Evolutionary conservation across 2,888 invertebrate species (phyloP).

Genomic region (Apocheima hispidaria): DNA sequence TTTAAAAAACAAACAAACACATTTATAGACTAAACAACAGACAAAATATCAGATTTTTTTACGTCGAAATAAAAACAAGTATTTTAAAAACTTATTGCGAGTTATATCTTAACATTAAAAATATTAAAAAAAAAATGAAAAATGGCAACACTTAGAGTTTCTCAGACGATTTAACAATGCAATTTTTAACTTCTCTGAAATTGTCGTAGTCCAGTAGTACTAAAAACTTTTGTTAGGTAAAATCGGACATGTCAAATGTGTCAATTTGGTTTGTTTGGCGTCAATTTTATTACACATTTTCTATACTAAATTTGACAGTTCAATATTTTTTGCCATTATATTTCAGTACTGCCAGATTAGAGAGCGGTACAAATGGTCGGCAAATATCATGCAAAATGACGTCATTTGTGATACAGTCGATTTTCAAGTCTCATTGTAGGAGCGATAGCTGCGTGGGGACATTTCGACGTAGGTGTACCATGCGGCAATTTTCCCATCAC

Average conservation of each 20-base stretch:
- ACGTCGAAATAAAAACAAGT: slow-evolving; percentile 35
- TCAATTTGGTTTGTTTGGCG: no score
- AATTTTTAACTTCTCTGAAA: not conserved
- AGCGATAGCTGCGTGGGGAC: no score
- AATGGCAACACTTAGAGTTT: slow-evolving; percentile 47
- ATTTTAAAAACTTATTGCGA: slow-evolving; percentile 40
- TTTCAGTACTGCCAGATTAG: no score
- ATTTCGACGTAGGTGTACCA: no score
- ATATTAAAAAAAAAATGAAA: slow-evolving; percentile 33
- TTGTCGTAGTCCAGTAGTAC: not conserved
- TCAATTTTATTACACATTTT: no score
- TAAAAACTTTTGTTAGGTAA: not conserved
- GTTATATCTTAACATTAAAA: slow-evolving; percentile 34
- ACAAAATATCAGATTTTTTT: slow-evolving; percentile 47
- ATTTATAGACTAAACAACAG: slow-evolving; percentile 48
- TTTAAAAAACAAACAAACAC: slow-evolving; percentile 45
- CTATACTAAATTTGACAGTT: no score
- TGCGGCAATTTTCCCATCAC: no score
- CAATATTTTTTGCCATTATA: no score
- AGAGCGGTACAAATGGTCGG: no score
- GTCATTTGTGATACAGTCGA: no score
- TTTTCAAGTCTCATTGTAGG: no score
- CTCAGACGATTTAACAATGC: slow-evolving; percentile 25
- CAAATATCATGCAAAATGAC: no score
- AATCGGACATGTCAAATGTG: not conserved